Conservation (phyloP, 2,113 vertebrate genomes). For the Motacilla alba region DNA sequence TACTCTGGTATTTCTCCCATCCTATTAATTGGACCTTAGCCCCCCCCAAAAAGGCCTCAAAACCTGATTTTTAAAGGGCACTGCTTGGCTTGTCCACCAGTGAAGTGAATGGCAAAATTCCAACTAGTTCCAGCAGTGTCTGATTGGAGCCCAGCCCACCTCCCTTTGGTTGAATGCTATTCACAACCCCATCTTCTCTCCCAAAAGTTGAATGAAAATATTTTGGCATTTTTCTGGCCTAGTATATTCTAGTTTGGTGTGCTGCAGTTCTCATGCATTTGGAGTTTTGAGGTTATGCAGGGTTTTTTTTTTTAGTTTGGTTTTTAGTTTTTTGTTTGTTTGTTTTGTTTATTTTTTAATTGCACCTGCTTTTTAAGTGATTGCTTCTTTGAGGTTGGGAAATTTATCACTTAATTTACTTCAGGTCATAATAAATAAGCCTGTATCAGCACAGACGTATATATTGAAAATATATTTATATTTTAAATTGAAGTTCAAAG, state of each 20-base stretch:
- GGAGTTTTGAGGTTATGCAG: neutral
- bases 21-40: neutral
- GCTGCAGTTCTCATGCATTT: neutral
- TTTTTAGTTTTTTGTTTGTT: neutral
- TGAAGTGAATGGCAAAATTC: neutral
- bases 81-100: neutral
- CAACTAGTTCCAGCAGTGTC: neutral
- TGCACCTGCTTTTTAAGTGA: neutral
- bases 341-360: neutral
- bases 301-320: neutral
- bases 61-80: neutral
- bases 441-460: slow-evolving; percentile 1
- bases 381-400: slow-evolving; percentile 4
- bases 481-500: slow-evolving; percentile 71
- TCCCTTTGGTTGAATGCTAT: neutral
- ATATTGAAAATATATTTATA: slow-evolving; percentile 42
- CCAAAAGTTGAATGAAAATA: neutral
- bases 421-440: slow-evolving; percentile 17
- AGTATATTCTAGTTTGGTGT: neutral
- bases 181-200: neutral
- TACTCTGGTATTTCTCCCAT: neutral
- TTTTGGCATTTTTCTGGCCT: neutral
- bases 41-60: neutral
- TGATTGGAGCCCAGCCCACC: neutral
- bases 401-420: slow-evolving; percentile 44